phyloP scores from a whole-genome alignment of 2,888 invertebrate species.

The Entomobrya multifasciata region DNA sequence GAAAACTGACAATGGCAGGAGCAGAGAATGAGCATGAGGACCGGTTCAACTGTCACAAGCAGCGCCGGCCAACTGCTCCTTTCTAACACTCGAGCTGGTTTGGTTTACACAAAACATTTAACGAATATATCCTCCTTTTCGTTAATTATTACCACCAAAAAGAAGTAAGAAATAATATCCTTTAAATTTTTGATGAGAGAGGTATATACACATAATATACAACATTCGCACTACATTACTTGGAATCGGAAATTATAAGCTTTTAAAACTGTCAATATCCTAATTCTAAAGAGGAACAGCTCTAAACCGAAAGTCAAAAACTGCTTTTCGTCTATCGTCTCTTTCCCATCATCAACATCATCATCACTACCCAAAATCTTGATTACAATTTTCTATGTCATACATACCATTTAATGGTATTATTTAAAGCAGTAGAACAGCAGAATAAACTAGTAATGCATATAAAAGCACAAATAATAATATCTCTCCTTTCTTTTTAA shows the following conservation, averaged over 20 bases:
- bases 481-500: background rate
- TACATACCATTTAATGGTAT: conserved; percentile 13
- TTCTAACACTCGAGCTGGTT: conserved; percentile 37
- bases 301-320: conserved; percentile 19
- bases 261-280: conserved; percentile 39
- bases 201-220: background rate
- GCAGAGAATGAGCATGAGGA: conserved; percentile 19
- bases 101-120: too few relatives aligned
- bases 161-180: conserved; percentile 41
- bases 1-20: conserved; percentile 42
- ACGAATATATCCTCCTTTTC: conserved; percentile 28
- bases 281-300: background rate
- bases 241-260: conserved; percentile 32
- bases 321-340: conserved; percentile 19
- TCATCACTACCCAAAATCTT: conserved; percentile 14
- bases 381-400: background rate
- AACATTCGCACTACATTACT: background rate
- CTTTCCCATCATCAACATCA: conserved; percentile 33
- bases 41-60: conserved; percentile 68
- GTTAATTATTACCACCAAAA: conserved; percentile 57
- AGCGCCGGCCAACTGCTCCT: conserved; percentile 71
- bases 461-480: background rate
- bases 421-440: conserved; percentile 26
- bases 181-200: conserved; percentile 68
- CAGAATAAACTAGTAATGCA: background rate